phyloP scores from a whole-genome alignment of 2,888 invertebrate genomes.

The Tanaodytes sp. region DNA sequence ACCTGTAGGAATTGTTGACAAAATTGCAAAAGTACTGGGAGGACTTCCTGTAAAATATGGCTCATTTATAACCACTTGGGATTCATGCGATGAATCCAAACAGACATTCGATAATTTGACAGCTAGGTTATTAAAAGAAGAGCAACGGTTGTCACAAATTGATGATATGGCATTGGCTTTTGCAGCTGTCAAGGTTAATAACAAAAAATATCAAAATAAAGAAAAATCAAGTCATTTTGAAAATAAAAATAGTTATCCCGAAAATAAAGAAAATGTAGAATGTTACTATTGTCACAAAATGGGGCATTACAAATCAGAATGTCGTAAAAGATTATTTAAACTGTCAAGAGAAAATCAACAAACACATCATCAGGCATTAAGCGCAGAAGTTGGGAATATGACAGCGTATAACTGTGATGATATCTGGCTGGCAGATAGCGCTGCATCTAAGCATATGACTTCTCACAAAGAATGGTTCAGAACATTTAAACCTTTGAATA shows the following conservation, averaged over 20 bases:
- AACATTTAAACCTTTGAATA: too few relatives aligned
- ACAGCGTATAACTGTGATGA: slow-evolving; percentile 2
- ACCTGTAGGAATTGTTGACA: slow-evolving; percentile 23
- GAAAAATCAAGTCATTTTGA: not conserved
- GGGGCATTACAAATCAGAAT: slow-evolving; percentile 11
- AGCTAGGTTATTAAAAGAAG: slow-evolving; percentile 3
- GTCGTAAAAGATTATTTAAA: not conserved
- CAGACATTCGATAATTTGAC: slow-evolving; percentile 5
- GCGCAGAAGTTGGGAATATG: slow-evolving; percentile 12
- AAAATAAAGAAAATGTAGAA: not conserved
- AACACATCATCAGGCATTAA: slow-evolving; percentile 3
- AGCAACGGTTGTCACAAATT: not conserved
- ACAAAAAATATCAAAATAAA: not conserved
- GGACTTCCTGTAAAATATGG: slow-evolving; percentile 27
- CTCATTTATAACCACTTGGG: slow-evolving; percentile 7
- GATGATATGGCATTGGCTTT: not conserved
- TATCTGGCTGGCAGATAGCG: slow-evolving; percentile 22
- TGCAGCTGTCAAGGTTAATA: not conserved
- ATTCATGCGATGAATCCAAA: not conserved
- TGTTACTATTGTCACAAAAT: slow-evolving; percentile 18
- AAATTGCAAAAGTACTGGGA: slow-evolving; percentile 26
- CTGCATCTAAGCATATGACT: slow-evolving; percentile 22
- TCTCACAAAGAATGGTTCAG: slow-evolving; percentile 23
- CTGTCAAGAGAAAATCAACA: not conserved
- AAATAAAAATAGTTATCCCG: too few relatives aligned